Conservation (phyloP, 1,140 invertebrate species). For the Telenomus remus region DNA sequence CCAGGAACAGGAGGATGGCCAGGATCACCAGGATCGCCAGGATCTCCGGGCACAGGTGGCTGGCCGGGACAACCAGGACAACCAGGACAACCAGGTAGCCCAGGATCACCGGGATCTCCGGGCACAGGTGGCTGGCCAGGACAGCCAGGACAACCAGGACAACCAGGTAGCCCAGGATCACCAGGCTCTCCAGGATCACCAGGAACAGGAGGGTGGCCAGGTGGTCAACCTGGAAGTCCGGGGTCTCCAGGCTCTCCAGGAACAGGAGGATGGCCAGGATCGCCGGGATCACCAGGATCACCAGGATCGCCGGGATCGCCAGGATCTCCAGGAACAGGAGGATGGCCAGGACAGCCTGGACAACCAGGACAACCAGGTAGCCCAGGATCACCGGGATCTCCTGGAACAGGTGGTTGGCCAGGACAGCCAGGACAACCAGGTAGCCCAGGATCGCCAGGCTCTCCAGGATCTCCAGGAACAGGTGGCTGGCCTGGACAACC, state of each 20-base stretch:
- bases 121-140: constrained; percentile 2
- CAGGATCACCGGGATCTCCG: constrained; percentile 22
- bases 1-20: constrained; percentile 9
- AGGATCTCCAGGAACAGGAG: constrained; percentile 1
- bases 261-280: constrained; percentile 19
- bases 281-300: constrained; percentile 12
- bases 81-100: constrained; percentile 12
- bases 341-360: constrained; percentile 3
- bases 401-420: constrained; percentile 44
- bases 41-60: neutral
- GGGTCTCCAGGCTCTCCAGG: constrained; percentile 34
- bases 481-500: constrained; percentile 37
- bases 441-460: neutral
- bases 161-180: constrained; percentile 2
- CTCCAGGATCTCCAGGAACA: constrained; percentile 26
- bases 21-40: constrained; percentile 5
- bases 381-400: constrained; percentile 39
- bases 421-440: constrained; percentile 40
- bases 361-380: constrained; percentile 1
- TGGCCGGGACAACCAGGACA: neutral
- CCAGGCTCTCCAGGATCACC: constrained; percentile 9
- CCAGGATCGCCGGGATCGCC: neutral
- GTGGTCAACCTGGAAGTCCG: no score
- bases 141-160: neutral
- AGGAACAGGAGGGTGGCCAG: no score